Evolutionary conservation across 2,797 vertebrate genomes (phyloP).

Genomic region (Lepilemur septentrionalis): DNA sequence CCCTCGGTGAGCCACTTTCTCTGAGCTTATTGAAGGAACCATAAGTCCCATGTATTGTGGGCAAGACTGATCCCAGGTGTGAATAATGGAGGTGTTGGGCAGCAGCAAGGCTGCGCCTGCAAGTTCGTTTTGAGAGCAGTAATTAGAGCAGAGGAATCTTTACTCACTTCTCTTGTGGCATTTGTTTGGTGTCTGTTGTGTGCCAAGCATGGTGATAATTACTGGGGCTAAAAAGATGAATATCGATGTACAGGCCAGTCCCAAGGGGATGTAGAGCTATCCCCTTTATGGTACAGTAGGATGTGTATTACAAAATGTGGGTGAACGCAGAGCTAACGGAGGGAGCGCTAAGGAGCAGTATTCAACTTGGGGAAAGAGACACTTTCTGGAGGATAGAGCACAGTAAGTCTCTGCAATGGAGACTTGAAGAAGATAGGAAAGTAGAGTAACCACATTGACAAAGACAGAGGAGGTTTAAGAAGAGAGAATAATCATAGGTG

Average conservation of each 20-base stretch:
- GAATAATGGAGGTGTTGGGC: neutral
- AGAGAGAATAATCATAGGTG: neutral
- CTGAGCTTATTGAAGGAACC: constrained; percentile 41
- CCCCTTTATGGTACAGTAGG: neutral
- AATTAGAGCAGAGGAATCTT: neutral
- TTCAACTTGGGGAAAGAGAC: neutral
- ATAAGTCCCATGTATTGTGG: neutral
- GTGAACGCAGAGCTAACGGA: neutral
- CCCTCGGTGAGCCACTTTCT: neutral
- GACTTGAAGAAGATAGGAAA: neutral
- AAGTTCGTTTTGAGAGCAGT: neutral
- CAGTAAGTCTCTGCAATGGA: neutral
- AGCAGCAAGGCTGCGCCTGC: neutral
- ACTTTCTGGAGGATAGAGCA: neutral
- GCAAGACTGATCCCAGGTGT: neutral
- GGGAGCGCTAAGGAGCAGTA: neutral
- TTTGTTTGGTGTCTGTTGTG: neutral
- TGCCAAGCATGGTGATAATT: neutral
- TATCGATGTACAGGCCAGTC: neutral
- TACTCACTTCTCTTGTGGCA: neutral
- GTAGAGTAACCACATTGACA: neutral
- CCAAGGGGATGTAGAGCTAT: neutral
- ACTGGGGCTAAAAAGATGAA: neutral
- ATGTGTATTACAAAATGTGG: neutral
- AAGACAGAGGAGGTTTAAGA: neutral